Conservation (phyloP, 1,140 invertebrate species). For the Ctenoplectra terminalis region DNA sequence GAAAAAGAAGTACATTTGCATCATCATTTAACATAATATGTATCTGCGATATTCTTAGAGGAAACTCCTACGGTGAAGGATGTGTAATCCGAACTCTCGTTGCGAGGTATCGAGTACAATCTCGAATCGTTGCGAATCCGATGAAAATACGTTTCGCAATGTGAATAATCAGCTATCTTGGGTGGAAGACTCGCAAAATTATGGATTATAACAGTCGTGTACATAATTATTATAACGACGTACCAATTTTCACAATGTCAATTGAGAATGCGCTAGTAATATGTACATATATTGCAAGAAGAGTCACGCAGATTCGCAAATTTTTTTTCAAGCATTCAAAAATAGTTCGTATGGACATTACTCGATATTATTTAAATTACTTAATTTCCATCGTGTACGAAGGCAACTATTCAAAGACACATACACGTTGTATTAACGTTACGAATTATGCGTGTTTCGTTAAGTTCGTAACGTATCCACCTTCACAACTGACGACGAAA, state of each 20-base stretch:
- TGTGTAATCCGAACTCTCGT: background rate
- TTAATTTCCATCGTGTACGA: conserved; percentile 67
- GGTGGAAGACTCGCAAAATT: conserved; percentile 12
- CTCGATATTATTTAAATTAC: conserved; percentile 48
- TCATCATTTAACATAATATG: background rate
- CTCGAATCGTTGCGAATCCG: background rate
- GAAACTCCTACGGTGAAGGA: background rate
- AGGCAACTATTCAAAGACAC: conserved; percentile 78
- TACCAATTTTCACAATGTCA: background rate
- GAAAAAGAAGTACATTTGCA: background rate
- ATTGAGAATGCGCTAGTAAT: background rate
- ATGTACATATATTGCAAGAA: background rate
- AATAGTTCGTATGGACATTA: conserved; percentile 65
- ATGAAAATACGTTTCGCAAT: background rate
- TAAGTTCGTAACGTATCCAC: background rate
- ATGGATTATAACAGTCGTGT: background rate
- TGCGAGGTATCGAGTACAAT: background rate
- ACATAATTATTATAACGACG: background rate
- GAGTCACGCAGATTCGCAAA: background rate
- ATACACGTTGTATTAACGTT: conserved; percentile 54
- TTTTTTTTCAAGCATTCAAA: conserved; percentile 66
- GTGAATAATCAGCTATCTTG: background rate
- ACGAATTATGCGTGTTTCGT: conserved; percentile 26
- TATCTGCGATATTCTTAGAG: background rate
- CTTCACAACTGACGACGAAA: background rate